Percentiles rank a stretch among this genome's conserved stretches.
Conservation (phyloP, 2,113 vertebrate species). For the Coptodon bakossiorum region DNA sequence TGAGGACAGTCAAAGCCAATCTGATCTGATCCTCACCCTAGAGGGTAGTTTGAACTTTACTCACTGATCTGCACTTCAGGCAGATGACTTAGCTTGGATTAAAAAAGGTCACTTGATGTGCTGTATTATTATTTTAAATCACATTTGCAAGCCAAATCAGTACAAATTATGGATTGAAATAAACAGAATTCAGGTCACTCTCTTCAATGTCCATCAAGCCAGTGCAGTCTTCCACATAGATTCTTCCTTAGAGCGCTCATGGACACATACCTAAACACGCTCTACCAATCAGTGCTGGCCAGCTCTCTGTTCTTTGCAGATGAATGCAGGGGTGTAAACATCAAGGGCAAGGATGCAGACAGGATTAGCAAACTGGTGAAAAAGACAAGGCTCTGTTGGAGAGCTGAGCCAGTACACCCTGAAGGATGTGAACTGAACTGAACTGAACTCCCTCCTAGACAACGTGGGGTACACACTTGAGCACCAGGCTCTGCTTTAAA, state of each 20-base stretch:
- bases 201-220: not conserved
- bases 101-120: not conserved
- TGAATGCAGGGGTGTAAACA: conserved; percentile 20
- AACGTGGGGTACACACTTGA: not conserved
- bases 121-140: conserved; percentile 1
- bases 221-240: not conserved
- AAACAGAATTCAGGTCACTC: not conserved
- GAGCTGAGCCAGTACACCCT: conserved; percentile 18
- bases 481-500: not conserved
- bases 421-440: conserved; percentile 23
- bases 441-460: conserved; percentile 6
- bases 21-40: not conserved
- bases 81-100: not conserved
- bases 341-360: conserved; percentile 35
- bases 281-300: not conserved
- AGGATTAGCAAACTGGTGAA: conserved; percentile 38
- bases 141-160: not conserved
- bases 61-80: not conserved
- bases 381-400: conserved; percentile 5
- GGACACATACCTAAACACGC: not conserved
- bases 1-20: not conserved
- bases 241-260: not conserved
- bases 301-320: not conserved
- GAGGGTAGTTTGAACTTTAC: not conserved
- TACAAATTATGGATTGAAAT: not conserved